Base-by-base conservation (phyloP, 2,888 invertebrate species). In the Calameuta idolon region DNA sequence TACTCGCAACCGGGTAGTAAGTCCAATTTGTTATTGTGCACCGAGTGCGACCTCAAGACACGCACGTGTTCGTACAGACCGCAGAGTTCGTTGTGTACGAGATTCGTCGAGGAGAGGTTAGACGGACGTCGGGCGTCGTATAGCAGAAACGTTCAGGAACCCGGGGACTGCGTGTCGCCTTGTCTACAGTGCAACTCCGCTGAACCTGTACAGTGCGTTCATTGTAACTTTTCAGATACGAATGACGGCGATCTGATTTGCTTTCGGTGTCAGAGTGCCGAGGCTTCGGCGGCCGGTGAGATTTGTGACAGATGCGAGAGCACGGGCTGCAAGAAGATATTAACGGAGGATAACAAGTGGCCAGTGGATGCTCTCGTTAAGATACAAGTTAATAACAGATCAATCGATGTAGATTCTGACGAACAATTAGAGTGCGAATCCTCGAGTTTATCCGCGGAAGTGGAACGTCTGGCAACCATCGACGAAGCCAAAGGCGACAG, bases 1-100 rank as follows among this genome's bases (percentile, higher is more conserved):
- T 83, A 82, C 40, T 90, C 89, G 0, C 90, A 90, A 37, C 90
- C 89, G 1, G 91, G 91, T 34, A 91, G 91, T 85, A 91, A 91
- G 76, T 90, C 91, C 31, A 91, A 91, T 81, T 83, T 91, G 31
- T 80, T 91, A 77, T 82, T 91, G 31, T 91, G 91, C 86, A 90
- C 85, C 79, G 90, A 91, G 79, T 91, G 91, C 82, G 90, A 91
- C 77, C 83, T 88, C 75, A 87, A 85, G 75, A 86, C 89, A 5
- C 87, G 87, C 23, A 86, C 86, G 31, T 90, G 91, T 81, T 86
- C 85, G 4, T 89, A 90, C 81, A 86, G 88, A 75, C 89, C 89
- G 40, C 89, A 85, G 23, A 89, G 87, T 79, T 86, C 88, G 76
- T 85, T 84, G 74, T 84, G 77, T 30, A 83, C 81, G 5, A 82